Evolutionary conservation across 92 coral and sea anemone species (phyloP), one percentile per base, ranked within the genome.

Genomic region (Phymanthus crucifer): DNA sequence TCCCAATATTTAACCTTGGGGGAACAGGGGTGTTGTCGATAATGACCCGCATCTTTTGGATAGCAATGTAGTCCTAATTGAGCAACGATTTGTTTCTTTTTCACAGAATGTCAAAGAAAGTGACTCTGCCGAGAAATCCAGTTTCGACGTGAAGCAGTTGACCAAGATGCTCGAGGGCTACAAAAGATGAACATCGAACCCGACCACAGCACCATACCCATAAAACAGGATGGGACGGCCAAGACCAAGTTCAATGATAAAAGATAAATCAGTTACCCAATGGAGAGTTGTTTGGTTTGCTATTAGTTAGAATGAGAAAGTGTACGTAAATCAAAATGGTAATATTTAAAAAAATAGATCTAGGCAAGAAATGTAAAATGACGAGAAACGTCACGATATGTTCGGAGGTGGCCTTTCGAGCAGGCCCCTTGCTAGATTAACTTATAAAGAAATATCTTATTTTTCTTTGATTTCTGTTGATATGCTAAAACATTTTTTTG

Each of bases 101-200:
- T 37, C 13, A 75, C 71, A 75, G 80, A 33, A 52, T 54, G 40
- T 19, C 70, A 35, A 48, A 48, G 80, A 13, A 2, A 77, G 40
- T 57, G 50, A 77, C 9, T 33, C 40, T 18, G 3, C 81, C 56
- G 48, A 77, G 61, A 48, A 77, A 40, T 32, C 57, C 32, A 77
- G 57, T 71, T 64, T 61, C 57, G 58, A 77, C 32, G 13, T 77
- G 37, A 43, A 77, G 24, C 72, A 61, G 27, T 46, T 77, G 17
- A 26, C 50, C 27, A 70, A 77, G 32, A 69, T 77, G 24, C 72
- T 77, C 72, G 68, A 77, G 33, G 36, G 68, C 45, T 35, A 21
- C 40, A 77, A 77, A 38, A 77, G 70, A 61, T 58, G 48, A 37
- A 8, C 67, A 75, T 3, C 66, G 34, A 24, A 50, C 1, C 38